These are phyloP conservation scores for Noctua janthe DNA, from an alignment of 2,888 invertebrate genomes.

Conservation along the genomic window DNA sequence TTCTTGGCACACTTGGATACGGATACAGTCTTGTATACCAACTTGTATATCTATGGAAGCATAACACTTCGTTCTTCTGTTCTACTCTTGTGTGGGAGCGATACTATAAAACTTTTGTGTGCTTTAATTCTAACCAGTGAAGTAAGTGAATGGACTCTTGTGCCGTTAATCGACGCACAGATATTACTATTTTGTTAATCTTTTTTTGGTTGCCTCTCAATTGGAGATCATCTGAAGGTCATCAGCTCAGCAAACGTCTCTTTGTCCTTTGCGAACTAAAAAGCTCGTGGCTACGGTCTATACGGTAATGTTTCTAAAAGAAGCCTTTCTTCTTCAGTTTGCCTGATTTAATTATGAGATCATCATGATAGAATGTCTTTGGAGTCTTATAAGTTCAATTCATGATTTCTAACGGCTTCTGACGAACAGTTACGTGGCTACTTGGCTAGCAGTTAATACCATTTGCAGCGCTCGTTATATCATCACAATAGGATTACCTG, in stretches of 20 bases:
- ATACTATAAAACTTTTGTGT: not conserved
- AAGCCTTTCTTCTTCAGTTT: not conserved
- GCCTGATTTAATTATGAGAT: not conserved
- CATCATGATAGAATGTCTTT: not conserved
- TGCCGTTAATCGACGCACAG: not conserved
- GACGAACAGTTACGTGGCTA: not conserved
- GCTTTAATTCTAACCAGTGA: not conserved
- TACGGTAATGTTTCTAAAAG: not conserved
- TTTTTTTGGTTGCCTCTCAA: not conserved
- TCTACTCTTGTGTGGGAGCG: not conserved
- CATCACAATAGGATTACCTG: constrained; percentile 38
- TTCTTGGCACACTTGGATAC: constrained; percentile 64
- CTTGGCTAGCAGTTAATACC: constrained; percentile 16
- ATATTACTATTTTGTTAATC: not conserved
- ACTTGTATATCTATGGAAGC: not conserved
- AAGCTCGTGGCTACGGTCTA: not conserved
- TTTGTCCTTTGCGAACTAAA: not conserved
- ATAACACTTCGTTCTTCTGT: not conserved
- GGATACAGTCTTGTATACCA: constrained; percentile 48
- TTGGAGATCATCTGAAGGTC: not conserved
- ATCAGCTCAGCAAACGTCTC: no score
- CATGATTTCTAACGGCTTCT: constrained; percentile 15
- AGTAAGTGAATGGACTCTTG: not conserved
- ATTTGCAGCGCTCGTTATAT: constrained; percentile 21
- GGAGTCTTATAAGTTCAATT: not conserved